Evolutionary conservation across 2,888 invertebrate species (phyloP).

Genomic region (Aphrophora alni): DNA sequence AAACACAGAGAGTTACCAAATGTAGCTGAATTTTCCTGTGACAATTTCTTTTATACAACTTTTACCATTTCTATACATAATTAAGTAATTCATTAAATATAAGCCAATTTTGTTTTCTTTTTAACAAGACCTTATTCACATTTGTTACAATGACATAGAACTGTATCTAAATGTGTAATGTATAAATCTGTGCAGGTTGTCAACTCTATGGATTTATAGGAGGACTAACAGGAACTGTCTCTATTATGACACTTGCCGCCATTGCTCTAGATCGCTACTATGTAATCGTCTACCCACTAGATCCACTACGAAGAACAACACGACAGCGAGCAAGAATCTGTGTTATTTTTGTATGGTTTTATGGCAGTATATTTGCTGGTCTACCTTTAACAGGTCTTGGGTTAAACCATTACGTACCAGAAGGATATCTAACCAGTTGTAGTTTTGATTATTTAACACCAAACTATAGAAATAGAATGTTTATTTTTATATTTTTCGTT

Average conservation of each 20-base stretch:
- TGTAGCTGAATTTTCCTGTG: too few relatives aligned
- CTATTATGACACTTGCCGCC: constrained; percentile 79
- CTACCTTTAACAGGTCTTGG: constrained; percentile 72
- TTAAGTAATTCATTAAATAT: too few relatives aligned
- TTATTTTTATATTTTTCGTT: constrained; percentile 76
- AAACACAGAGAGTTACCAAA: too few relatives aligned
- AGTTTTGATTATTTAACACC: constrained; percentile 82
- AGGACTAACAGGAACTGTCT: constrained; percentile 79
- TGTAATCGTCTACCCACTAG: constrained; percentile 80
- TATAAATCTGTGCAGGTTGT: constrained; percentile 67
- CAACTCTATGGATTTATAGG: constrained; percentile 81
- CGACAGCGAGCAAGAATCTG: constrained; percentile 67
- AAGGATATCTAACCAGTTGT: constrained; percentile 78
- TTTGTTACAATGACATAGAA: too few relatives aligned
- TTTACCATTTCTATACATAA: too few relatives aligned
- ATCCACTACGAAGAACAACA: constrained; percentile 69
- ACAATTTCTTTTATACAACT: too few relatives aligned
- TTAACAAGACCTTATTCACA: too few relatives aligned
- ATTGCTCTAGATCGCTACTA: constrained; percentile 83
- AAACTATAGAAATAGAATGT: constrained; percentile 66
- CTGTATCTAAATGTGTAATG: too few relatives aligned
- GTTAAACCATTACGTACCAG: constrained; percentile 79
- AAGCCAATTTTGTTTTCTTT: too few relatives aligned
- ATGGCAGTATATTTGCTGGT: constrained; percentile 71
- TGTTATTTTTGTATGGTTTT: constrained; percentile 73